Evolutionary conservation across 1,140 invertebrate species (phyloP).

Genomic region (Leptinotarsa lineolata): DNA sequence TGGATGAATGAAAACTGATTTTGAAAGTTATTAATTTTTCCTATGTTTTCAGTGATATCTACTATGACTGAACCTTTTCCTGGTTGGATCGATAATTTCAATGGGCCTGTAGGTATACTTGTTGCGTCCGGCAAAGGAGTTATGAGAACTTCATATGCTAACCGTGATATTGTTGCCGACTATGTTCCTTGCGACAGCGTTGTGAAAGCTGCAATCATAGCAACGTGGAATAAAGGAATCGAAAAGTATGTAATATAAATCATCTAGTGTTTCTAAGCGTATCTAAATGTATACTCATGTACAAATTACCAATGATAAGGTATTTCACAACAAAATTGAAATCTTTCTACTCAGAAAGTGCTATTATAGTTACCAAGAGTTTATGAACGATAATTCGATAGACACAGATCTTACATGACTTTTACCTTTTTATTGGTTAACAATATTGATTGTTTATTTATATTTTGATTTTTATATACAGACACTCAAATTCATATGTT

Average conservation of each 20-base stretch:
- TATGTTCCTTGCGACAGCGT: conserved; percentile 86
- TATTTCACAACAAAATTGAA: too few species aligned
- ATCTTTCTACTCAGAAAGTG: too few species aligned
- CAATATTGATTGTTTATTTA: too few species aligned
- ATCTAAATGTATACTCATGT: background rate
- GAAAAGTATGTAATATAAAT: conserved; percentile 59
- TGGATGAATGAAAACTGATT: background rate
- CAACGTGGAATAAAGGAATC: conserved; percentile 73
- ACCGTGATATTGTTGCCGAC: conserved; percentile 69
- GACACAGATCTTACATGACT: too few species aligned
- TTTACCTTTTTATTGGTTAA: too few species aligned
- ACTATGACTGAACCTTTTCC: conserved; percentile 66
- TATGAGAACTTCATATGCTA: conserved; percentile 70
- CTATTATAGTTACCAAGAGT: too few species aligned
- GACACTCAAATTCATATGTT: too few species aligned
- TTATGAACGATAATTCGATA: too few species aligned
- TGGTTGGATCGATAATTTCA: conserved; percentile 95
- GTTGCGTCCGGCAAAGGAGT: conserved; percentile 81
- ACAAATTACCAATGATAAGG: too few species aligned
- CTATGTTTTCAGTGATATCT: conserved; percentile 63
- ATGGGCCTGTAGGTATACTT: conserved; percentile 83
- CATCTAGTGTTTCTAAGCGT: conserved; percentile 7
- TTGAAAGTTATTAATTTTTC: conserved; percentile 10
- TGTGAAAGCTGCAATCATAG: conserved; percentile 77
- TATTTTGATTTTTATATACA: too few species aligned